Conservation (phyloP, 2,888 invertebrate species). For the Apodemia duryi region DNA sequence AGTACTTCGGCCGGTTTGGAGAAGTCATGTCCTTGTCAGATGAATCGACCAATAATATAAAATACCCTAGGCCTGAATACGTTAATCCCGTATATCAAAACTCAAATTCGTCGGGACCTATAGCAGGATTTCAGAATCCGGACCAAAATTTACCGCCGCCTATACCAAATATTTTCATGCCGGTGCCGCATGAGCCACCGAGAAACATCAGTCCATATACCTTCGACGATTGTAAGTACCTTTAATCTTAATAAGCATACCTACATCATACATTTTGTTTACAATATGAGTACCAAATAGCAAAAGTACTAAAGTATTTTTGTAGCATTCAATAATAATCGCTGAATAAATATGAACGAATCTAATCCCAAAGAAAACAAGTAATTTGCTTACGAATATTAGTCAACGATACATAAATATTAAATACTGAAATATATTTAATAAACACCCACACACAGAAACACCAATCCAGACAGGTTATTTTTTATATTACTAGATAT, state of each 20-base stretch:
- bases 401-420: too few species aligned
- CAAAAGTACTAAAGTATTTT: too few species aligned
- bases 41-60: conserved; percentile 34
- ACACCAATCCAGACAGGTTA: too few species aligned
- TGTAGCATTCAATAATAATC: too few species aligned
- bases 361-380: too few species aligned
- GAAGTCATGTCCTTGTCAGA: conserved; percentile 35
- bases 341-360: too few species aligned
- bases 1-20: conserved; percentile 37
- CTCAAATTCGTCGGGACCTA: conserved; percentile 23
- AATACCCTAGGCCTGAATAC: conserved; percentile 35
- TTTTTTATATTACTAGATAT: too few species aligned
- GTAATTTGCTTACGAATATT: too few species aligned
- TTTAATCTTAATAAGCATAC: background rate
- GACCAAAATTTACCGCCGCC: conserved; percentile 29
- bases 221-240: conserved; percentile 41
- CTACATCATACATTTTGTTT: background rate
- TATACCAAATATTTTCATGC: conserved; percentile 37
- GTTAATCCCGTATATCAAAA: conserved; percentile 31
- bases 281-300: too few species aligned
- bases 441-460: too few species aligned
- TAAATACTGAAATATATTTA: too few species aligned
- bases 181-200: conserved; percentile 35
- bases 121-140: conserved; percentile 29
- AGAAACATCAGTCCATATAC: conserved; percentile 39